Evolutionary conservation across 2,888 invertebrate species (phyloP).

Genomic region (Lochmaea capreae): DNA sequence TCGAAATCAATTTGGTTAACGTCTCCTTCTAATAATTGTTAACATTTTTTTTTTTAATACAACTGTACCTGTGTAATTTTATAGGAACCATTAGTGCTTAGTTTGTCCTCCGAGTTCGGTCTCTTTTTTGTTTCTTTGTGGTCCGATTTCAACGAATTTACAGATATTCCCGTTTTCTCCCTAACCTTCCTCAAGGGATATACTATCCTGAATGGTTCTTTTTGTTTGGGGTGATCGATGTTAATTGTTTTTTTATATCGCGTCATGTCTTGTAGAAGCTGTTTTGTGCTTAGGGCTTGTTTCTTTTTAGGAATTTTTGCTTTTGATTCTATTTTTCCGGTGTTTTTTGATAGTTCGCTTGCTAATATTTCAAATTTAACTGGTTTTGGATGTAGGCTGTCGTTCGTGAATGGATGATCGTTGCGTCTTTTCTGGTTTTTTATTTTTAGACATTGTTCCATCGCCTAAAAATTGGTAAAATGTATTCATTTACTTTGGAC

Average conservation of each 20-base stretch:
- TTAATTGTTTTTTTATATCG: neutral
- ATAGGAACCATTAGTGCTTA: neutral
- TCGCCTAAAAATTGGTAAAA: neutral
- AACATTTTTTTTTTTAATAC: neutral
- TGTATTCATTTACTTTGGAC: no score
- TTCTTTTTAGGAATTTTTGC: neutral
- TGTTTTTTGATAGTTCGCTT: neutral
- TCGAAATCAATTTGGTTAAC: neutral
- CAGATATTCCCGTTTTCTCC: neutral
- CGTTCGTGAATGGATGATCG: neutral
- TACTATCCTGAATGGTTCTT: conserved; percentile 3
- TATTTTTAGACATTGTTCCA: conserved; percentile 2
- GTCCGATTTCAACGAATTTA: neutral
- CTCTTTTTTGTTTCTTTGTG: neutral
- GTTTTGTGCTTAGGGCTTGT: neutral
- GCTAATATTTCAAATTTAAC: neutral
- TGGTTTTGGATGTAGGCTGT: neutral
- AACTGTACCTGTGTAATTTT: neutral
- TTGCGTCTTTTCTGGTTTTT: neutral
- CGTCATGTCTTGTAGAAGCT: neutral
- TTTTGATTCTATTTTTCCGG: conserved; percentile 4
- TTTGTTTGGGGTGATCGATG: neutral
- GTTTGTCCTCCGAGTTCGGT: neutral
- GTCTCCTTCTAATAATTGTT: neutral
- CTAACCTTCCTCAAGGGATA: conserved; percentile 1